Evolutionary conservation across 2,113 vertebrate species (phyloP).

Genomic region (Trichomycterus rosablanca): DNA sequence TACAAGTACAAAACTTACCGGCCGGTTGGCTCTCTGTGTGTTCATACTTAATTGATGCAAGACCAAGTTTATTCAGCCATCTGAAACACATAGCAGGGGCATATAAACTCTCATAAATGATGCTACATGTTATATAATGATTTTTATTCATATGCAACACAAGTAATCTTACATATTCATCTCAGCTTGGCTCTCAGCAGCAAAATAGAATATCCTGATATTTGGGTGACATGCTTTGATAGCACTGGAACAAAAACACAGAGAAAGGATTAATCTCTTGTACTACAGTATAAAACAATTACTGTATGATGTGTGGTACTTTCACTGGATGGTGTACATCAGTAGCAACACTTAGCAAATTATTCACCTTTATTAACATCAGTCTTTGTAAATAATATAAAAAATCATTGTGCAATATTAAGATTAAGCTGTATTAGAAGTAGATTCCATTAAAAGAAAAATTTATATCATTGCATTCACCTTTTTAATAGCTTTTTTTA

Average conservation of each 20-base stretch:
- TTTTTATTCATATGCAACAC: background rate
- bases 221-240: conserved; percentile 92
- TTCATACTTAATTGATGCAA: conserved; percentile 79
- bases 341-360: too few relatives aligned
- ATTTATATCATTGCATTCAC: too few relatives aligned
- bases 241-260: conserved; percentile 68
- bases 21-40: conserved; percentile 45
- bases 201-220: conserved; percentile 95
- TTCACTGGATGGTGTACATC: too few relatives aligned
- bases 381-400: too few relatives aligned
- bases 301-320: too few relatives aligned
- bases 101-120: background rate
- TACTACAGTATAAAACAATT: background rate
- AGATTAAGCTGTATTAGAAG: too few relatives aligned
- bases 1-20: conserved; percentile 48
- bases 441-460: too few relatives aligned
- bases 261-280: too few relatives aligned
- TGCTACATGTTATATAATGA: background rate
- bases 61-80: conserved; percentile 90
- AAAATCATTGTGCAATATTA: too few relatives aligned
- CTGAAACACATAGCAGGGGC: conserved; percentile 57
- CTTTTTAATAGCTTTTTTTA: too few relatives aligned
- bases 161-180: conserved; percentile 85
- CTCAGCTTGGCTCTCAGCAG: conserved; percentile 85
- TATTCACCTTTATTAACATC: too few relatives aligned